These are phyloP conservation scores for Limnephilus marmoratus DNA, from an alignment of 2,888 invertebrate species.

Conservation along the genomic window DNA sequence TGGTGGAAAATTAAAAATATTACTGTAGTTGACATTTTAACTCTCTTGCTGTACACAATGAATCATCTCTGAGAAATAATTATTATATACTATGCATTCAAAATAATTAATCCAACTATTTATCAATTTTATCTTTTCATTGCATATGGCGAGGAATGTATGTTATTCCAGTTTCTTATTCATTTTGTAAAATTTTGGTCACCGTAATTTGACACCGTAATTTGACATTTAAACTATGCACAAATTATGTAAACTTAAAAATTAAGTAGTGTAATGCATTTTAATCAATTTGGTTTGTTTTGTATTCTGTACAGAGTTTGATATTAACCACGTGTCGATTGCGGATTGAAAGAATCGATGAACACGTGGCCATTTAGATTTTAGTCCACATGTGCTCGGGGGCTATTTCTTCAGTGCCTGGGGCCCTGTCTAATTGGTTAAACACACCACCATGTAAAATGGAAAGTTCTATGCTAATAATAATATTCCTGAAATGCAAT, in stretches of 20 bases:
- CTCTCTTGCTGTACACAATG: not conserved
- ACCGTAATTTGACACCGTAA: too few relatives aligned
- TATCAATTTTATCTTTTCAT: not conserved
- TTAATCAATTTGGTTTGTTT: not conserved
- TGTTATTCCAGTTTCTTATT: not conserved
- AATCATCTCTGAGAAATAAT: not conserved
- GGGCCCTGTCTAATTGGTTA: not conserved
- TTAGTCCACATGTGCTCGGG: not conserved
- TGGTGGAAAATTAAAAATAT: not conserved
- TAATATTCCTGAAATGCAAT: constrained; percentile 12
- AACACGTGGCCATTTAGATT: not conserved
- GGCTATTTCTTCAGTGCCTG: not conserved
- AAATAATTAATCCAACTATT: not conserved
- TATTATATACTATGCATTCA: too few relatives aligned
- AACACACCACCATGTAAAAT: not conserved
- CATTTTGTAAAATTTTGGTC: not conserved
- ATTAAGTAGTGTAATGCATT: not conserved
- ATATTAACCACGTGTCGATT: not conserved
- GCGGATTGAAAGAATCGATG: not conserved
- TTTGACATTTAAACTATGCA: not conserved
- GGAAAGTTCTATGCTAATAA: not conserved
- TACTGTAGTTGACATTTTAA: not conserved
- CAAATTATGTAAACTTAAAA: not conserved
- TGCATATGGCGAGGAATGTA: not conserved
- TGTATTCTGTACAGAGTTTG: not conserved